Base-by-base conservation (phyloP, 1,140 invertebrate genomes). In the Papilio helenus region DNA sequence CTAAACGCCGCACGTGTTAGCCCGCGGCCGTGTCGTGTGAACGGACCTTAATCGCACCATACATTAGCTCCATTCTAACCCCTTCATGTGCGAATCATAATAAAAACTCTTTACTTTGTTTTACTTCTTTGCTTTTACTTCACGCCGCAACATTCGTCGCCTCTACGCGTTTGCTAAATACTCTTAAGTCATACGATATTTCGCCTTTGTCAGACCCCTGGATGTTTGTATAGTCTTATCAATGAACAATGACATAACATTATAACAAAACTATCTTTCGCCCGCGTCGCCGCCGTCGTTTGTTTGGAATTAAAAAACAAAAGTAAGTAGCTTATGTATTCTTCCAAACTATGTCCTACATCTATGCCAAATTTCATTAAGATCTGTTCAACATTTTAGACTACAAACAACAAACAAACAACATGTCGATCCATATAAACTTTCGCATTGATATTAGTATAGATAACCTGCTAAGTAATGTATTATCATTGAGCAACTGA, bases 11-110 rank as follows among this genome's bases (percentile, higher is more conserved):
- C 68, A 85, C 82, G 82, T 84, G 80, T 79, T 81, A 73, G 72
- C 79, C 55, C 72, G 26, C 23, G 51, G 80, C 58, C 23, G 23
- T 81, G 79, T 85, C 85, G 85, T 85, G 84, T 84, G 85, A 86
- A 87, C 80, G 80, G 79, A 83, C 76, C 81, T 81, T 85, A 83
- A 87, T 83, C 83, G 83, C 81, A 79, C 76, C 77, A 79, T 84
- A 61, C 76, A 77, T 77, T 77, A 77, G 18, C 73, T 58, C 49
- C 55, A 77, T 77, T 77, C 51, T 77, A 61, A 77, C 76, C 76
- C 76, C 20, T 77, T 61, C 55, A 77, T 77, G 76, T 65, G 55
- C 51, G 55, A 77, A 77, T 61, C 29, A 65, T 42, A 65, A 65
- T 77, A 77, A 77, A 77, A 61, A 20, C 74, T 61, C 18, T 61